A percentile compares a stretch with the other conserved stretches of the same genome.
Evolutionary conservation across 1,140 invertebrate species (phyloP).

Genomic region (Ridgeia piscesae): DNA sequence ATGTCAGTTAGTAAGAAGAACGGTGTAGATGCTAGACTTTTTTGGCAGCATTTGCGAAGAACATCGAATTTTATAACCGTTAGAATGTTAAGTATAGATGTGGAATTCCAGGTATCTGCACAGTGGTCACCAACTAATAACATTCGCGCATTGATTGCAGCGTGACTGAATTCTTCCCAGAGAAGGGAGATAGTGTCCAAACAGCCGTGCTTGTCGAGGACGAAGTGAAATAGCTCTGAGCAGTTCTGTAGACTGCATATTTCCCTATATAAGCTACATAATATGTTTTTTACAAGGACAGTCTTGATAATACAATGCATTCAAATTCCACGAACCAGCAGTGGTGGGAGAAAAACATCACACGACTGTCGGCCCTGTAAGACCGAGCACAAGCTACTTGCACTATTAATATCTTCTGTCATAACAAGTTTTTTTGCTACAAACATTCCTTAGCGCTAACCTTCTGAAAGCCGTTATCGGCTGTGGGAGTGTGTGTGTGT

Average conservation of each 20-base stretch:
- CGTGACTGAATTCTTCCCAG: no score
- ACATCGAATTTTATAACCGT: background rate
- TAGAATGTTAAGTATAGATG: background rate
- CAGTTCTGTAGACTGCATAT: no score
- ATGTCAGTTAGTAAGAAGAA: background rate
- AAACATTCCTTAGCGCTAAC: background rate
- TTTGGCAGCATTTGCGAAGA: background rate
- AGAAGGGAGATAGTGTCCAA: no score
- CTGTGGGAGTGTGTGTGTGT: background rate
- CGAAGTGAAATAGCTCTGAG: no score
- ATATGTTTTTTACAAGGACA: no score
- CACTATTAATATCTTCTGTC: background rate
- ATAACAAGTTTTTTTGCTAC: background rate
- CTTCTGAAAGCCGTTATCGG: background rate
- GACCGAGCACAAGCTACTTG: background rate
- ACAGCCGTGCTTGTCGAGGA: no score
- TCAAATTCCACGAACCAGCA: background rate
- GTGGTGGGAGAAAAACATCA: background rate
- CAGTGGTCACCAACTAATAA: no score
- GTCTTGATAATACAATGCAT: background rate
- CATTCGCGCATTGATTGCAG: no score
- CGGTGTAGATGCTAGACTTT: background rate
- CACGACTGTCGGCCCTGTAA: background rate
- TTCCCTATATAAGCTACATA: no score
- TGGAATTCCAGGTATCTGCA: background rate